Percentiles rank a stretch among this genome's conserved stretches.
Evolutionary conservation across 2,113 vertebrate species (phyloP).

Genomic region (Odobenus rosmarus): DNA sequence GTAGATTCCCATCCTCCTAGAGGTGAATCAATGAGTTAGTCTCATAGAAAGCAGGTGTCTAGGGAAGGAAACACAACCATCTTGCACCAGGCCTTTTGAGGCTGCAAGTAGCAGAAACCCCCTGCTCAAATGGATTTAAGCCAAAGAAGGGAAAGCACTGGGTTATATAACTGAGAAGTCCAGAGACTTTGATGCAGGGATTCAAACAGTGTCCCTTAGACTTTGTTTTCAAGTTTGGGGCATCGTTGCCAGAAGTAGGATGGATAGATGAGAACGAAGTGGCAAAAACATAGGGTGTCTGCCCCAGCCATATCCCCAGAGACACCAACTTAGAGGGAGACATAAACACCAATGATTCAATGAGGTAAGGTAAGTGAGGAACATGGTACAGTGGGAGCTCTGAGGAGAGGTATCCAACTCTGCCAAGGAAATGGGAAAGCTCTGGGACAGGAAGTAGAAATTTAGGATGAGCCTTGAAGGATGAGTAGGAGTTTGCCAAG

Average conservation of each 20-base stretch:
- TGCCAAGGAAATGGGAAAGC: not conserved
- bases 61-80: not conserved
- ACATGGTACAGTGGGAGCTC: not conserved
- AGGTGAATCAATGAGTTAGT: constrained; percentile 20
- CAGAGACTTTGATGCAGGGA: not conserved
- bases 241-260: not conserved
- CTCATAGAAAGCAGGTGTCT: not conserved
- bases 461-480: constrained; percentile 13
- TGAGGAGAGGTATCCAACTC: not conserved
- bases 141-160: constrained; percentile 17
- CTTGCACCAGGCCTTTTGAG: not conserved
- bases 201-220: not conserved
- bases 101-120: not conserved
- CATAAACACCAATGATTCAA: not conserved
- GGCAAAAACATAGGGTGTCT: not conserved
- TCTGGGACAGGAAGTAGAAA: not conserved
- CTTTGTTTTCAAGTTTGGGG: not conserved
- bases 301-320: not conserved
- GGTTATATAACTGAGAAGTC: not conserved
- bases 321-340: not conserved
- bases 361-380: not conserved
- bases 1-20: not conserved
- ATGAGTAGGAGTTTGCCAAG: constrained; percentile 1
- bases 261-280: not conserved
- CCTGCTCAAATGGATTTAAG: not conserved